Evolutionary conservation across 2,113 vertebrate genomes (phyloP), one percentile per base, ranked within the genome.

Genomic region (Gila orcuttii): DNA sequence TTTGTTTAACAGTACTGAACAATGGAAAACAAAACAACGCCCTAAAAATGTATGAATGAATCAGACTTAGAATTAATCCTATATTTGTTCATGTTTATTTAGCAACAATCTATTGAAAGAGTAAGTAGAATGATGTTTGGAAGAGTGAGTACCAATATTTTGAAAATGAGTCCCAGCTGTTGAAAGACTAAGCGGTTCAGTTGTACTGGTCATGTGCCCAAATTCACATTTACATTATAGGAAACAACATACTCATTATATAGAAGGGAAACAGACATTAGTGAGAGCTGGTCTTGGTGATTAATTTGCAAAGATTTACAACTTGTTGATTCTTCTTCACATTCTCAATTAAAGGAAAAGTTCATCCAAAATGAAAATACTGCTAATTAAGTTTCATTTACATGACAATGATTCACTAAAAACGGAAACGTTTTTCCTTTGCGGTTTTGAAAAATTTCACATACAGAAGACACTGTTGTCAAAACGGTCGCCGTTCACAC

Each of bases 101-200:
- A 86, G 85, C 84, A 87, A 79, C 77, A 84, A 86, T 80, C 73
- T 79, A 82, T 82, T 81, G 86, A 88, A 87, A 85, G 81, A 79
- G 83, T 45, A 90, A 55, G 79, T 86, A 64, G 66, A 79, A 88
- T 73, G 36, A 66, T 7, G 25, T 81, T 47, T 66, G 15, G 84
- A 66, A 86, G 87, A 86, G 85, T 52, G 87, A 89, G 86, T 79
- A 83, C 79, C 82, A 86, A 88, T 85, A 86, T 79, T 85, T 87
- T 82, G 73, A 89, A 89, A 88, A 80, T 23, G 79, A 76, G 89
- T 86, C 79, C 84, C 88, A 88, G 83, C 79, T 85, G 83, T 68
- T 79, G 42, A 83, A 80, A 88, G 79, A 87, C 76, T 55, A 85
- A 59, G 23, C 28, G 55, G 52, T 85, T 75, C 62, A 82, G 71